Base-by-base conservation (phyloP, 1,140 invertebrate genomes). In the Drosophila lowei region DNA sequence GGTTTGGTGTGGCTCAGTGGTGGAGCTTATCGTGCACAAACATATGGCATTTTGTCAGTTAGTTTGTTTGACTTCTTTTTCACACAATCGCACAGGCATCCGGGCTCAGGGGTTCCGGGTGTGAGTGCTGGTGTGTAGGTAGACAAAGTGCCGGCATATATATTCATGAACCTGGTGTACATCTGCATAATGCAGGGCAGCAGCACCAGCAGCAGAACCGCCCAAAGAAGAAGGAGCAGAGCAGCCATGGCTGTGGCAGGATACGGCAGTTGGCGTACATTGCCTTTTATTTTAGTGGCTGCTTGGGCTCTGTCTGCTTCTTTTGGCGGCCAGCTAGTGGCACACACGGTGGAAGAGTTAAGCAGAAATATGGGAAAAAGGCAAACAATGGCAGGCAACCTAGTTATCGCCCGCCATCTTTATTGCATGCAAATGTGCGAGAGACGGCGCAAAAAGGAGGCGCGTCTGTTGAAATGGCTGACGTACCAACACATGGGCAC, bases 351-450 rank as follows among this genome's bases (percentile, higher is more conserved):
- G 38, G 43, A 42, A 50, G 4, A 65, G 48, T 38, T 38, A 38
- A 38, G 47, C 54, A 70, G 78, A 77, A 85, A 79, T 80, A 80
- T 80, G 60, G 61, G 53, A 54, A 78, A 85, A 86, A 88, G 81
- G 83, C 81, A 86, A 86, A 86, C 81, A 86, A 86, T 86, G 67
- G 81, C 81, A 76, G 78, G 74, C 83, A 86, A 81, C 78, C 75
- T 88, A 86, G 81, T 88, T 86, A 86, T 86, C 81, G 81, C 81
- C 78, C 83, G 81, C 81, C 81, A 86, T 86, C 81, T 86, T 86
- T 86, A 86, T 86, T 86, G 81, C 81, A 86, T 86, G 81, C 81
- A 86, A 86, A 86, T 86, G 83, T 86, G 81, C 83, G 81, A 86
- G 78, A 88, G 80, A 77, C 66, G 80, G 62, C 72, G 60, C 70